Evolutionary conservation across 2,797 vertebrate genomes (phyloP).

Genomic region (Pygocentrus nattereri): DNA sequence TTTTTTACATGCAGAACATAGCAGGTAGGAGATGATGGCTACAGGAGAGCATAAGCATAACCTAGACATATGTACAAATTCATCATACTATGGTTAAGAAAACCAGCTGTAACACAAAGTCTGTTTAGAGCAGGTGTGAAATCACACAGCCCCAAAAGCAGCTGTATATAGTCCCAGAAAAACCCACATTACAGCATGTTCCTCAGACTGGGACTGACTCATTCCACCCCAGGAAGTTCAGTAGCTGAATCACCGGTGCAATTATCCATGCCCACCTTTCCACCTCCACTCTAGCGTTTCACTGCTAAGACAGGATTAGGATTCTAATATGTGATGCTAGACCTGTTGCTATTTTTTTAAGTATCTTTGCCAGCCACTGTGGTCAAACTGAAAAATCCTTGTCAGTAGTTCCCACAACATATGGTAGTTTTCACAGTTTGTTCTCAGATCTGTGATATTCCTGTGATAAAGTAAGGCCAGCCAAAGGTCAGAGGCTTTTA

Average conservation of each 20-base stretch:
- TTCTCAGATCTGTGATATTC: constrained; percentile 25
- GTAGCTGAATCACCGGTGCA: constrained; percentile 27
- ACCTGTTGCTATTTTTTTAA: not conserved
- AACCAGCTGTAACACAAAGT: constrained; percentile 50
- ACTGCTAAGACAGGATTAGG: not conserved
- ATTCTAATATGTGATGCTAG: not conserved
- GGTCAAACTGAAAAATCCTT: not conserved
- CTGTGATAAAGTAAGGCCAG: not conserved
- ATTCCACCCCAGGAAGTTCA: not conserved
- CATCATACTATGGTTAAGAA: constrained; percentile 60
- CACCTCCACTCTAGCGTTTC: not conserved
- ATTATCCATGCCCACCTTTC: not conserved
- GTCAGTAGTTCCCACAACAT: not conserved
- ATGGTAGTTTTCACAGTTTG: constrained; percentile 31
- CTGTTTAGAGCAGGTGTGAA: constrained; percentile 31
- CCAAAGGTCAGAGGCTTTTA: not conserved
- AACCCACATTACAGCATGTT: not conserved
- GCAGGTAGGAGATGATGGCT: constrained; percentile 64
- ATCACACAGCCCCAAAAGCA: constrained; percentile 3
- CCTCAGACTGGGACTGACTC: not conserved
- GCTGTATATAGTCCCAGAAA: constrained; percentile 15
- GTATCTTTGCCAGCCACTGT: not conserved
- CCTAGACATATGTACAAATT: constrained; percentile 60
- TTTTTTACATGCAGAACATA: constrained; percentile 75
- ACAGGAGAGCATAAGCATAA: constrained; percentile 63